A percentile compares a stretch with the other conserved stretches of the same genome.
These are phyloP conservation scores for Brachionus calyciflorus DNA, from an alignment of 1,140 invertebrate species.

Conservation along the genomic window DNA sequence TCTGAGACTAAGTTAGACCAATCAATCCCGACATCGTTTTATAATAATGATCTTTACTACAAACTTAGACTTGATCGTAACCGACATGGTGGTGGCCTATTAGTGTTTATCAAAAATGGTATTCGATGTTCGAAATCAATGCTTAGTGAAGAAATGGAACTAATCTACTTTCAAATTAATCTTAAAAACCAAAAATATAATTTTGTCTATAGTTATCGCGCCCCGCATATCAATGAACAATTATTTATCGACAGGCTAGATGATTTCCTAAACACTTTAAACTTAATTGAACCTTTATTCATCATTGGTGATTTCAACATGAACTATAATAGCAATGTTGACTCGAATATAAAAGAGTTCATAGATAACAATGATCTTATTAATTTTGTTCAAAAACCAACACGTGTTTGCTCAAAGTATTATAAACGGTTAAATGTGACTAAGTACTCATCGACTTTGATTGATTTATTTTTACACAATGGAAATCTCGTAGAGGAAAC, in stretches of 20 bases:
- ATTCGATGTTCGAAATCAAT: too few relatives aligned
- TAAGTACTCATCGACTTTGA: not conserved
- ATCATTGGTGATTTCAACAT: not conserved
- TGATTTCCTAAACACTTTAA: not conserved
- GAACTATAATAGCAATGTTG: not conserved
- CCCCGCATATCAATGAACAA: not conserved
- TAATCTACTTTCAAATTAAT: too few relatives aligned
- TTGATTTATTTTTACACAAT: not conserved
- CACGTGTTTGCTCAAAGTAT: too few relatives aligned
- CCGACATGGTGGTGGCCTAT: too few relatives aligned
- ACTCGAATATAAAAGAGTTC: not conserved
- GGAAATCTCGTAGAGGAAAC: not conserved
- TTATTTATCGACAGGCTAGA: not conserved
- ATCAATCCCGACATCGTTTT: too few relatives aligned
- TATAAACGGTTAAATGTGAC: not conserved
- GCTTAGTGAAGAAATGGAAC: too few relatives aligned
- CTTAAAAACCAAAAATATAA: not conserved
- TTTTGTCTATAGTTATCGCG: not conserved
- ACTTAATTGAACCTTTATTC: not conserved
- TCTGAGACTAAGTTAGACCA: too few relatives aligned
- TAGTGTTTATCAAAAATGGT: too few relatives aligned
- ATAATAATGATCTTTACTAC: too few relatives aligned
- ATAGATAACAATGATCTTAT: not conserved
- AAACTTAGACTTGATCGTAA: too few relatives aligned
- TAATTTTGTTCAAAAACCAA: not conserved